Percentiles rank a stretch among this genome's conserved stretches.
These are phyloP conservation scores for Rhincodon typus DNA, from an alignment of 2,797 vertebrate species.

Conservation along the genomic window DNA sequence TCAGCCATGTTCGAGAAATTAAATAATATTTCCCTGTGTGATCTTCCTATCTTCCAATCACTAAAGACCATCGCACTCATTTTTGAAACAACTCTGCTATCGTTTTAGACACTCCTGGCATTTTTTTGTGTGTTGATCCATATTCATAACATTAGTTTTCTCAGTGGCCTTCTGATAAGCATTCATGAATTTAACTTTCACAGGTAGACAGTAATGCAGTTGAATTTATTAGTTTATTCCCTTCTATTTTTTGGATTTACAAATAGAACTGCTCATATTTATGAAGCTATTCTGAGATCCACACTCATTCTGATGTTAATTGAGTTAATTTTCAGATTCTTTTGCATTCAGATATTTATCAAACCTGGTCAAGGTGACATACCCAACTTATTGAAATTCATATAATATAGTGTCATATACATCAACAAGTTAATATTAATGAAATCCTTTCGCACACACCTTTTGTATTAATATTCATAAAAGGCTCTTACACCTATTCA, in stretches of 20 bases:
- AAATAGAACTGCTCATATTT: background rate
- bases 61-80: background rate
- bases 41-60: background rate
- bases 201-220: background rate
- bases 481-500: background rate
- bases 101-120: background rate
- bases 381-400: background rate
- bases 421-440: slow-evolving; percentile 24
- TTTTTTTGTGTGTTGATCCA: background rate
- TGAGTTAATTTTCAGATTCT: background rate
- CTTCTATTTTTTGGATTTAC: background rate
- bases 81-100: background rate
- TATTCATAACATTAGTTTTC: background rate
- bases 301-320: background rate
- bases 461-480: background rate
- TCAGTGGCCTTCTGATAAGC: background rate
- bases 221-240: background rate
- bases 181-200: background rate
- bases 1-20: background rate
- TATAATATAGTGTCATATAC: background rate
- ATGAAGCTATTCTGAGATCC: background rate
- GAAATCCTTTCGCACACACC: background rate
- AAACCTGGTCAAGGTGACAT: background rate
- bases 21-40: background rate
- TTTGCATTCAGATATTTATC: background rate